Conservation (phyloP, 2,797 vertebrate genomes). For the Ctenochaetus hawaiiensis region DNA sequence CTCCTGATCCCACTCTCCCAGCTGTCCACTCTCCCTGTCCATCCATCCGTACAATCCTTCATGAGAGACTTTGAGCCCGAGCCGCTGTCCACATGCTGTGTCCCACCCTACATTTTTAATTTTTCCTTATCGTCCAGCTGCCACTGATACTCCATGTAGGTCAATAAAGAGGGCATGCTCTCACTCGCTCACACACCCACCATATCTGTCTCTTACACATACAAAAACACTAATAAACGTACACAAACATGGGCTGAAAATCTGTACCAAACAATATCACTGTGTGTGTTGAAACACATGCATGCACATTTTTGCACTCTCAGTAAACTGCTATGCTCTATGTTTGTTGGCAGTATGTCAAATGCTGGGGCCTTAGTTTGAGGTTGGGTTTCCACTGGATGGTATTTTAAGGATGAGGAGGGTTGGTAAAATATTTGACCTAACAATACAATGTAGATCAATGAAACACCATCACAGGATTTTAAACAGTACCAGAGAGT, state of each 20-base stretch:
- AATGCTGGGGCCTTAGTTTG: not conserved
- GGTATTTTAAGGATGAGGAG: slow-evolving; percentile 3
- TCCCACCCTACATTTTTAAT: slow-evolving; percentile 64
- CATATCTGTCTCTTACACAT: not conserved
- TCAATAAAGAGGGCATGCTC: slow-evolving; percentile 67
- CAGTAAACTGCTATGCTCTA: not conserved
- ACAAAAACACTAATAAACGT: slow-evolving; percentile 2
- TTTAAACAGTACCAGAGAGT: slow-evolving; percentile 14
- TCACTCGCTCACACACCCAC: slow-evolving; percentile 21
- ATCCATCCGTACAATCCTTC: slow-evolving; percentile 32
- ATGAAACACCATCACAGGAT: slow-evolving; percentile 11
- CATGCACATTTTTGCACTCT: not conserved
- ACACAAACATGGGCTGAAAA: slow-evolving; percentile 16
- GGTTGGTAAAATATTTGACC: not conserved
- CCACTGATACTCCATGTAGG: slow-evolving; percentile 75
- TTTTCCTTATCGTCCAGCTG: slow-evolving; percentile 71
- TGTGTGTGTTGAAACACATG: not conserved
- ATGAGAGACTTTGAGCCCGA: slow-evolving; percentile 24
- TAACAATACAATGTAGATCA: not conserved
- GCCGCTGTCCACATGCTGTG: slow-evolving; percentile 57
- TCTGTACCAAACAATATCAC: slow-evolving; percentile 6
- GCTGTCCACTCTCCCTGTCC: slow-evolving; percentile 40
- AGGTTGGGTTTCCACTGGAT: slow-evolving; percentile 7
- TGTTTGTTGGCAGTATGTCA: slow-evolving; percentile 18
- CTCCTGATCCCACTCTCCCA: slow-evolving; percentile 37